Evolutionary conservation across 2,888 invertebrate species (phyloP).

Genomic region (Gnatocerus cornutus): DNA sequence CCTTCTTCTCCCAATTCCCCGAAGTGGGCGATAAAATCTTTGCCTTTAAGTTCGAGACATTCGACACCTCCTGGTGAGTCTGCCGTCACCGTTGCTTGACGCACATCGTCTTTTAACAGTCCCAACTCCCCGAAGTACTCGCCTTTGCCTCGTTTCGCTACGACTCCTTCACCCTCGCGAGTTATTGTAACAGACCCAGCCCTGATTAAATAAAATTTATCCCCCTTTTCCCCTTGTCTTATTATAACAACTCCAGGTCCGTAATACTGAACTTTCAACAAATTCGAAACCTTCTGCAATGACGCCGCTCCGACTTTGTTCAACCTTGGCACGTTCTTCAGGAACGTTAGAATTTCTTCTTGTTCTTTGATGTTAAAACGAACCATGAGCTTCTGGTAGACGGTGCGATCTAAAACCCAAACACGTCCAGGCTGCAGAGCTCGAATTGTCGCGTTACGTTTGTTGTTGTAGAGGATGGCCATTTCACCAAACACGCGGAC

Average conservation of each 20-base stretch:
- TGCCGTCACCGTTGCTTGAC: constrained; percentile 93
- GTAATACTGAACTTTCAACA: constrained; percentile 90
- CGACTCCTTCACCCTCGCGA: constrained; percentile 75
- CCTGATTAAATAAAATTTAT: constrained; percentile 92
- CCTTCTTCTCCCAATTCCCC: constrained; percentile 83
- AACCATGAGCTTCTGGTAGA: constrained; percentile 93
- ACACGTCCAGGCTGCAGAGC: constrained; percentile 87
- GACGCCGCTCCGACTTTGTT: constrained; percentile 81
- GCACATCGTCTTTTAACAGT: constrained; percentile 80
- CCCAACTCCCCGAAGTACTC: constrained; percentile 93
- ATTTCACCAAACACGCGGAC: constrained; percentile 92
- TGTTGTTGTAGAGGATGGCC: constrained; percentile 78
- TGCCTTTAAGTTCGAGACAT: constrained; percentile 87
- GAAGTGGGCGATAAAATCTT: constrained; percentile 86
- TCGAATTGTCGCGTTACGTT: constrained; percentile 88
- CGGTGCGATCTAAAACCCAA: constrained; percentile 90
- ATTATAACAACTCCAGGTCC: constrained; percentile 85
- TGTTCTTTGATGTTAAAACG: constrained; percentile 87
- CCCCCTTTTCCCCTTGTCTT: constrained; percentile 88
- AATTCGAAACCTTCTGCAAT: constrained; percentile 87
- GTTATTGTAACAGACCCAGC: constrained; percentile 86
- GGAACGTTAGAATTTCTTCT: constrained; percentile 88
- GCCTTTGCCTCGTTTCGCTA: constrained; percentile 79
- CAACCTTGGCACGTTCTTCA: constrained; percentile 86
- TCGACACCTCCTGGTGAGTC: constrained; percentile 82